Percentiles rank a stretch among this genome's conserved stretches.
phyloP scores from a whole-genome alignment of 2,888 invertebrate genomes.

The Standfussiana lucernea region DNA sequence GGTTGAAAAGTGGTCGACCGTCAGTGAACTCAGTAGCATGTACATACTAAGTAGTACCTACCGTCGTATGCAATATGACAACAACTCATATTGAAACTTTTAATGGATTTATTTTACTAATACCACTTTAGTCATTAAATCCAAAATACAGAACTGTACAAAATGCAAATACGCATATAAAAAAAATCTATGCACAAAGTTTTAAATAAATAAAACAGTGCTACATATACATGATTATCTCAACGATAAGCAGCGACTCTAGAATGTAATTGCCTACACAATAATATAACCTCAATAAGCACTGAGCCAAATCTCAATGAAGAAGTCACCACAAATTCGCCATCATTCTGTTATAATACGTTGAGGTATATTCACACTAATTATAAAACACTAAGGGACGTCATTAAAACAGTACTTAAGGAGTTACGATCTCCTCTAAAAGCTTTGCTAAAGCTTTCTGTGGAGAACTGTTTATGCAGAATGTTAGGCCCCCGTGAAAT shows the following conservation, averaged over 20 bases:
- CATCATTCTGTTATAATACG: conserved; percentile 60
- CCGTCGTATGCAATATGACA: background rate
- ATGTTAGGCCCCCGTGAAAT: conserved; percentile 64
- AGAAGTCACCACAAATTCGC: conserved; percentile 24
- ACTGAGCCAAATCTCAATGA: conserved; percentile 23
- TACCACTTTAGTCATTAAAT: background rate
- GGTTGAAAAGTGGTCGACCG: no score
- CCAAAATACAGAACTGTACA: background rate
- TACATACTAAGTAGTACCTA: background rate
- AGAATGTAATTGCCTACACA: background rate
- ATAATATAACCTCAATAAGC: conserved; percentile 12
- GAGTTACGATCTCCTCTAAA: conserved; percentile 79
- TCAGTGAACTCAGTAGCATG: no score
- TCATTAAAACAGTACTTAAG: conserved; percentile 82
- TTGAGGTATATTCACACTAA: conserved; percentile 74
- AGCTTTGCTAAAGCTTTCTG: conserved; percentile 72
- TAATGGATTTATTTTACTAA: background rate
- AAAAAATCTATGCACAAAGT: background rate
- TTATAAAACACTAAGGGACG: conserved; percentile 78
- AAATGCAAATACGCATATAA: background rate
- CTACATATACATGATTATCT: background rate
- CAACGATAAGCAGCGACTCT: background rate
- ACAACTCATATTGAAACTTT: background rate
- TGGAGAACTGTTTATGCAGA: conserved; percentile 69
- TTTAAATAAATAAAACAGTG: background rate